Evolutionary conservation across 2,113 vertebrate species (phyloP).

Genomic region (Prietella phreatophila): DNA sequence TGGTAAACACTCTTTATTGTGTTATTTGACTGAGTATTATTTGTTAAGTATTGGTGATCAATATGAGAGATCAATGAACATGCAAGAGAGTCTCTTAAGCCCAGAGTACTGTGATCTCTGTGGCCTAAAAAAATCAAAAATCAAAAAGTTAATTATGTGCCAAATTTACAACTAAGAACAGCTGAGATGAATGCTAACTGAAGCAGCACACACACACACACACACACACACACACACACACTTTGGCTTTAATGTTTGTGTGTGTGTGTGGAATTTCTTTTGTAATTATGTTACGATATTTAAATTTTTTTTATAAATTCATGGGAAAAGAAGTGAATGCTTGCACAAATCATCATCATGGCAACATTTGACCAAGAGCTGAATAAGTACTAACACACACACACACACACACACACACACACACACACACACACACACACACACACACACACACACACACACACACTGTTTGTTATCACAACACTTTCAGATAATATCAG

Average conservation of each 20-base stretch:
- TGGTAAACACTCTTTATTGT: constrained; percentile 46
- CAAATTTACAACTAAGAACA: constrained; percentile 38
- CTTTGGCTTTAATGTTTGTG: background rate
- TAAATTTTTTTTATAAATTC: too few relatives aligned
- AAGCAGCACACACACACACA: too few relatives aligned
- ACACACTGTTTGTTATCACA: background rate
- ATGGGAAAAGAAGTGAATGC: background rate
- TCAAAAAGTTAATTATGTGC: constrained; percentile 25
- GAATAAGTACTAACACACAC: too few relatives aligned
- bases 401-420: too few relatives aligned
- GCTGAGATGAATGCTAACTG: background rate
- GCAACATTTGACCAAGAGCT: background rate
- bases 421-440: constrained; percentile 1
- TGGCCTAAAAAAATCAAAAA: background rate
- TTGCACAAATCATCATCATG: background rate
- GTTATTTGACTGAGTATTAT: constrained; percentile 49
- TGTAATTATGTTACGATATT: too few relatives aligned
- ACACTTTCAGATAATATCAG: constrained; percentile 30
- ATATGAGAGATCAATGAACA: constrained; percentile 47
- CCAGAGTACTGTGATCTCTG: background rate
- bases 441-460: constrained; percentile 8
- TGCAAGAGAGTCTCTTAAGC: constrained; percentile 4
- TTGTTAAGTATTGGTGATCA: constrained; percentile 51
- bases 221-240: too few relatives aligned
- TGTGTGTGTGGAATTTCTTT: background rate